Evolutionary conservation across 64 coral and sea anemone genomes (phyloP).

Genomic region (Montipora efflorescens): DNA sequence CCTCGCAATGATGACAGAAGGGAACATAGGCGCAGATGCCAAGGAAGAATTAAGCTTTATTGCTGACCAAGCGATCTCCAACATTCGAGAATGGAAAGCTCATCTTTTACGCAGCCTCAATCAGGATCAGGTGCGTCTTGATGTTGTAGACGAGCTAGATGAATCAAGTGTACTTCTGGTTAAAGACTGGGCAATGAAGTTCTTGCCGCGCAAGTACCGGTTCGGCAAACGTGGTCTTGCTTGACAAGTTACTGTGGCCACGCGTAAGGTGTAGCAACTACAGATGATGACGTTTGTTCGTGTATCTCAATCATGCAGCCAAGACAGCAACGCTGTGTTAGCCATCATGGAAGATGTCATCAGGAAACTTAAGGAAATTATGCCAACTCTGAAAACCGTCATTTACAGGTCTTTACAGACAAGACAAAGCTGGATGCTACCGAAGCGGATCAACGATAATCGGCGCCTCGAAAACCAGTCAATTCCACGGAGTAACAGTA

Average conservation of each 20-base stretch:
- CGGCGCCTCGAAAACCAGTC: background rate
- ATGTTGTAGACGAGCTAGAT: background rate
- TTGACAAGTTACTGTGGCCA: background rate
- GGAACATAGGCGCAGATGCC: too few relatives aligned
- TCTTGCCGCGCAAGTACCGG: constrained; percentile 26
- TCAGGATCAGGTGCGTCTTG: constrained; percentile 37
- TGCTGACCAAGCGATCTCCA: constrained; percentile 5
- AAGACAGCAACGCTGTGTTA: constrained; percentile 28
- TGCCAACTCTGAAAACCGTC: constrained; percentile 30
- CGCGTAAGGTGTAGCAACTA: background rate
- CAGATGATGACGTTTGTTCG: constrained; percentile 28
- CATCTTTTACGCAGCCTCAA: constrained; percentile 13
- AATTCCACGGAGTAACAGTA: constrained; percentile 35
- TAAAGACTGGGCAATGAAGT: constrained; percentile 63
- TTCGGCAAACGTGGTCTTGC: constrained; percentile 21
- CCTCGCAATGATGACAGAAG: too few relatives aligned
- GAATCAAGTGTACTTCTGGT: background rate
- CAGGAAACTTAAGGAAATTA: constrained; percentile 33
- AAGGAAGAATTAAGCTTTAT: too few relatives aligned
- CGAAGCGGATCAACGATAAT: constrained; percentile 25
- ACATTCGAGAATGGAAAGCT: constrained; percentile 28
- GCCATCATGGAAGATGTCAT: constrained; percentile 26
- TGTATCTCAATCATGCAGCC: constrained; percentile 37
- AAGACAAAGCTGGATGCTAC: constrained; percentile 46
- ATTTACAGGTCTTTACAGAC: constrained; percentile 1